Evolutionary conservation across 1,140 invertebrate genomes (phyloP), one percentile per base, ranked within the genome.

Genomic region (Dufourea novaeangliae): DNA sequence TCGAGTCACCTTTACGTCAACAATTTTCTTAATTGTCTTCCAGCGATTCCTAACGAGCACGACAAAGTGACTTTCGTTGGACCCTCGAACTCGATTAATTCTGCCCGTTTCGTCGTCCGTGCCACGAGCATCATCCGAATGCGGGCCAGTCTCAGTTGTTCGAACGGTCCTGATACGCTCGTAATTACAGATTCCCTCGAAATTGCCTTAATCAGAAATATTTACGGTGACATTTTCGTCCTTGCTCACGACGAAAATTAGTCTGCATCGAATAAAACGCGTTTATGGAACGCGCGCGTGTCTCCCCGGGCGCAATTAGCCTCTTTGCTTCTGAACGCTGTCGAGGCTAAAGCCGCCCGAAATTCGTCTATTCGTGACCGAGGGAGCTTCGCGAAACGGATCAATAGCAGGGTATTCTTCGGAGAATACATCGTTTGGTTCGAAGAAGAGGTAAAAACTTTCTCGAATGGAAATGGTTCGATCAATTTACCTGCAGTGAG

Each of bases 61-160:
- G 27, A 11, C 59, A 25, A 37, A 39, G 59, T 39, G 34, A 34
- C 39, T 62, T 62, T 39, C 3, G 41, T 62, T 34, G 32, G 59
- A n/a, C 39, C 59, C 12, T 62, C 59, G 32, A 39, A 62, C n/a
- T 62, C 59, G 59, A 62, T 62, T 39, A 62, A 62, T 62, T 62
- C 59, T n/a, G 37, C 59, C 39, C 34, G 34, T 62, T 62, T 62
- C 59, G 59, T 39, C 10, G 59, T 12, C 20, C 46, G 46, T 1
- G 59, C n/a, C 34, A 25, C 59, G 2, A 39, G 12, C 59, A 12
- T 62, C 59, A 10, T 25, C 34, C 57, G 29, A 59, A 32, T 20
- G 14, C 57, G 57, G 6, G 3, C 6, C 32, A 20, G 10, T 5
- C 57, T 11, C n/a, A 39, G 34, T 25, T 14, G 59, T 39, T 14